Conservation (phyloP, 2,797 vertebrate species). For the Myripristis jacobus region DNA sequence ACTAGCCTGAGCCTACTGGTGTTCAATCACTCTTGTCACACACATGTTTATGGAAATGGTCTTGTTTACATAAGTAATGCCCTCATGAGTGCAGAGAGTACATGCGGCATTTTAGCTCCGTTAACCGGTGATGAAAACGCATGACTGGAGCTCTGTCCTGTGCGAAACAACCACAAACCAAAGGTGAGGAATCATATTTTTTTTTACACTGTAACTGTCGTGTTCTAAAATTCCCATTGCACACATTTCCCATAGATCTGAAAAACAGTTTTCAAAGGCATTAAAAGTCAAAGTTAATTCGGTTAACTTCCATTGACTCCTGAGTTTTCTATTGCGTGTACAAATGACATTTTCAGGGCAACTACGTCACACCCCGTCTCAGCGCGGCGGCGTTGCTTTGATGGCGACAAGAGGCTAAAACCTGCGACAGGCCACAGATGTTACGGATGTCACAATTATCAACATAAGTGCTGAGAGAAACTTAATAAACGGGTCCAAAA, state of each 20-base stretch:
- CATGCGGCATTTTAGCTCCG: conserved; percentile 36
- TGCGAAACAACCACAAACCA: conserved; percentile 28
- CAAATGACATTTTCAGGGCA: neutral
- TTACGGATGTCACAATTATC: neutral
- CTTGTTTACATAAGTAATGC: conserved; percentile 58
- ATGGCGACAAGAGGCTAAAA: conserved; percentile 13
- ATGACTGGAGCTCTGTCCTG: conserved; percentile 13
- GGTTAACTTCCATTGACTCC: no score
- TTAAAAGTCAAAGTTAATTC: no score
- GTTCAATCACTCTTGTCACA: conserved; percentile 67
- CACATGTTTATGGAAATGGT: conserved; percentile 66
- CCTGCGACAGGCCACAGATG: neutral
- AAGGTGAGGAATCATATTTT: conserved; percentile 31
- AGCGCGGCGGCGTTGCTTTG: conserved; percentile 16
- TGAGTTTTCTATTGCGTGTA: neutral
- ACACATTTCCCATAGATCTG: neutral
- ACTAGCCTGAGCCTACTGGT: conserved; percentile 15
- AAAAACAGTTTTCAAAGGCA: neutral
- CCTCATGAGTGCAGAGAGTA: conserved; percentile 45
- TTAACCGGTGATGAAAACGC: conserved; percentile 45
- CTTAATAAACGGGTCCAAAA: no score
- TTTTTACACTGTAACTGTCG: conserved; percentile 1
- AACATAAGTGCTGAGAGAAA: no score
- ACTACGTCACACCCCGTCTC: conserved; percentile 10
- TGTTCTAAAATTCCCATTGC: conserved; percentile 6